A percentile compares a stretch with the other conserved stretches of the same genome.
These are phyloP conservation scores for Amphipyra tragopoginis DNA, from an alignment of 2,888 invertebrate species.

Conservation along the genomic window DNA sequence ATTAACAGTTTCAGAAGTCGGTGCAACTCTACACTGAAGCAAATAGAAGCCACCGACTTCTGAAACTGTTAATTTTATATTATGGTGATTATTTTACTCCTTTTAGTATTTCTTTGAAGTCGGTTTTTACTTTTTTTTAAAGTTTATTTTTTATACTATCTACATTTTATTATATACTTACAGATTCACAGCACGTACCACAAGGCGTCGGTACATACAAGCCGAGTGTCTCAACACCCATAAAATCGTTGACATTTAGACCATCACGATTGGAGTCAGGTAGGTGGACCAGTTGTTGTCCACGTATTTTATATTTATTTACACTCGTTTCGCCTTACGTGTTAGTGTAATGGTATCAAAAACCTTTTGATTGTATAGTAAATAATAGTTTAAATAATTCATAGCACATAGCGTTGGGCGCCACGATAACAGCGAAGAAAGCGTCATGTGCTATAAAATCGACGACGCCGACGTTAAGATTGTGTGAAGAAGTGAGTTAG, in stretches of 20 bases:
- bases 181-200: constrained; percentile 40
- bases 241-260: constrained; percentile 65
- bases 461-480: constrained; percentile 21
- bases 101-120: too few relatives aligned
- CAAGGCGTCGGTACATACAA: constrained; percentile 31
- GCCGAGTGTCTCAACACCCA: constrained; percentile 45
- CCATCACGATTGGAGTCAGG: constrained; percentile 55
- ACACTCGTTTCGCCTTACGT: constrained; percentile 44
- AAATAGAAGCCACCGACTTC: too few relatives aligned
- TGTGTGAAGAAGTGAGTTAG: constrained; percentile 13
- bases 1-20: too few relatives aligned
- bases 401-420: constrained; percentile 40
- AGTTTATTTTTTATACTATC: too few relatives aligned
- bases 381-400: constrained; percentile 54
- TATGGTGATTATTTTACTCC: too few relatives aligned
- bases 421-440: constrained; percentile 38
- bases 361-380: constrained; percentile 8
- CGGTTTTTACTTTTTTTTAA: too few relatives aligned
- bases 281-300: constrained; percentile 47
- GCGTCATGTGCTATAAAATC: constrained; percentile 41
- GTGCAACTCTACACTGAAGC: too few relatives aligned
- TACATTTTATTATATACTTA: constrained; percentile 5
- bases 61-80: too few relatives aligned
- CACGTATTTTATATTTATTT: constrained; percentile 36
- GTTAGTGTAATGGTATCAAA: constrained; percentile 35